Evolutionary conservation across 1,140 invertebrate species (phyloP), one percentile per base, ranked within the genome.

Genomic region (Pantala flavescens): DNA sequence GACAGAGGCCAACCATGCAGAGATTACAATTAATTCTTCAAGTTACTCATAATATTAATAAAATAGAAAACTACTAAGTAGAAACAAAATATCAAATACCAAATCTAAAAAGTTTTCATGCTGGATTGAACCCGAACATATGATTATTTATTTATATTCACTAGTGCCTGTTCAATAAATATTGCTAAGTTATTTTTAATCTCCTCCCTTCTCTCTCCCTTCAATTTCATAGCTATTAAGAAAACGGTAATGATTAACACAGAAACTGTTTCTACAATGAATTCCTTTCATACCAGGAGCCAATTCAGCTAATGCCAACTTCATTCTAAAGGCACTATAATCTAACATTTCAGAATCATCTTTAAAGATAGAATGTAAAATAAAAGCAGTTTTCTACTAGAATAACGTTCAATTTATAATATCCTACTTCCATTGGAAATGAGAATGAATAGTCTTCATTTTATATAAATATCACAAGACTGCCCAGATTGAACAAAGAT

Each of bases 251-350:
- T 19, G 49, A 71, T 14, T 19, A 24, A 71, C 28, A 71, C 23
- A 24, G 23, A 71, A 23, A 71, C 23, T 24, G 23, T 24, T 71
- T 71, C 23, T 71, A 71, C 71, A 71, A 36, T 10, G 71, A 36
- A 23, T 71, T 71, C 71, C 71, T 71, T 71, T 71, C 28, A 71
- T 24, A 71, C 28, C 23, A 36, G 23, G 71, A 71, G 28, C 71
- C 71, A 72, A 42, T 72, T 24, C 42, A 72, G 24, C 71, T 72
- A 72, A 72, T 72, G 23, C 42, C 42, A 24, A 71, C 24, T 36
- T 24, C n/a, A 36, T 36, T 72, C 71, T 72, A 72, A 28, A 72
- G 24, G 71, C 71, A 72, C 71, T 72, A 72, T 24, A 24, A 42
- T 36, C 71, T 72, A 72, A 72, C 71, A 72, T 42, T 72, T 28